Base-by-base conservation (phyloP, 2,888 invertebrate genomes). In the Eilema caniola region DNA sequence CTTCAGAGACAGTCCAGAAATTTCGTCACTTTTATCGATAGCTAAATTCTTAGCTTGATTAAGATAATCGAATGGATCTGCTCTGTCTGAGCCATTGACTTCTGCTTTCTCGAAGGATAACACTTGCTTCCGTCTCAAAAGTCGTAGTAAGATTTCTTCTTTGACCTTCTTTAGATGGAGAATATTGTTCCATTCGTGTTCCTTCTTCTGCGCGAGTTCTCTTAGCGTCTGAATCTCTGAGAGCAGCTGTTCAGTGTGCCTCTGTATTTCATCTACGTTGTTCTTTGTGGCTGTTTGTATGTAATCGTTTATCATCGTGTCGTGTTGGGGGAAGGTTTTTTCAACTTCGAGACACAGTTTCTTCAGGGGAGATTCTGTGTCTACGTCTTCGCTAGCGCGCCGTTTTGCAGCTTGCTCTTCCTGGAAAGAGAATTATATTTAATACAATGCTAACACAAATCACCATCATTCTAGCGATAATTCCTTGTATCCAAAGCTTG, bases 121-220 rank as follows among this genome's bases (percentile, higher is more conserved):
- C 3, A 97, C 95, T 82, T 97, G 97, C 83, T 97, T 96, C 81
- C 96, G 96, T 73, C 98, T 95, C 71, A 97, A 95, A 53, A 98
- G 91, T 78, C 98, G 95, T 11, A 97, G 92, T 66, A 97, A 93
- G 28, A 98, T 96, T 86, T 98, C 98, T 86, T 98, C 98, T 92
- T 98, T 98, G 5, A 98, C 96, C 88, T 98, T 98, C 87, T 97
- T 97, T 79, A 98, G 93, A 84, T 98, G 97, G 20, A 98, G 89
- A 68, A 98, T 97, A 73, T 97, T 97, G 88, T 98, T 98, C 97
- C 98, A 98, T 89, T 98, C 98, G 82, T 97, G 96, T 92, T 98
- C 98, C 88, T 98, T 98, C 85, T 97, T 96, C 83, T 96, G 96
- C 0, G 98, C 97, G 66, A 98, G 92, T 82, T 97, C 97, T 76